Conservation (phyloP, 1,140 invertebrate species). For the Eriocheir sinensis region DNA sequence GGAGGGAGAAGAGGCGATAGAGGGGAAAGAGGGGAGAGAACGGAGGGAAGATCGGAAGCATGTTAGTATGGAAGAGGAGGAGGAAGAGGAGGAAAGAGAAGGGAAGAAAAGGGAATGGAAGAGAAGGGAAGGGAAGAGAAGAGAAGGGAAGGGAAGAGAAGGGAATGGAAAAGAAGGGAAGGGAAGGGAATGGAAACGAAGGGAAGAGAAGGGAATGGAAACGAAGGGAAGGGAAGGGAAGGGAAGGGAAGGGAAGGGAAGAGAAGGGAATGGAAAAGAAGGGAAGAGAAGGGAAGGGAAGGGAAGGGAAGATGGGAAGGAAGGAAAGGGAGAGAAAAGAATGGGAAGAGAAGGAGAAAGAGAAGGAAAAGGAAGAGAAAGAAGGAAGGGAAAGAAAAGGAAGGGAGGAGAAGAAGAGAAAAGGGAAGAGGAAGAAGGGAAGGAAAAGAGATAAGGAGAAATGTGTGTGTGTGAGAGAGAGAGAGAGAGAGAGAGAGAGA, state of each 20-base stretch:
- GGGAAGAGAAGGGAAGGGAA: neutral
- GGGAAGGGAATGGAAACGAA: neutral
- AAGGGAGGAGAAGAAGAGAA: neutral
- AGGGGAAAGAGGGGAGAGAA: neutral
- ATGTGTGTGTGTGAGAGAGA: neutral
- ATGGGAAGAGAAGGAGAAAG: neutral
- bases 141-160: neutral
- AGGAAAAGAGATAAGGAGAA: neutral
- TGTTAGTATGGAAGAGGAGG: neutral
- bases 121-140: neutral
- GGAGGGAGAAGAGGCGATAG: neutral
- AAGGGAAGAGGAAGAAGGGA: slow-evolving; percentile 1
- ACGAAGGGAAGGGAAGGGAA: neutral
- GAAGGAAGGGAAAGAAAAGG: neutral
- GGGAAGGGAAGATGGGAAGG: neutral
- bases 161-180: no score
- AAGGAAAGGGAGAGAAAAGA: neutral
- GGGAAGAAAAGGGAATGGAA: neutral
- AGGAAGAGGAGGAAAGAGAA: neutral
- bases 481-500: slow-evolving; percentile 1
- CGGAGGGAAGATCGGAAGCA: neutral
- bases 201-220: neutral
- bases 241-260: neutral
- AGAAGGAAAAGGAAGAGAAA: neutral
- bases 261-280: neutral